These are phyloP conservation scores for Drosophila greeni DNA, from an alignment of 2,888 invertebrate species.

Conservation along the genomic window DNA sequence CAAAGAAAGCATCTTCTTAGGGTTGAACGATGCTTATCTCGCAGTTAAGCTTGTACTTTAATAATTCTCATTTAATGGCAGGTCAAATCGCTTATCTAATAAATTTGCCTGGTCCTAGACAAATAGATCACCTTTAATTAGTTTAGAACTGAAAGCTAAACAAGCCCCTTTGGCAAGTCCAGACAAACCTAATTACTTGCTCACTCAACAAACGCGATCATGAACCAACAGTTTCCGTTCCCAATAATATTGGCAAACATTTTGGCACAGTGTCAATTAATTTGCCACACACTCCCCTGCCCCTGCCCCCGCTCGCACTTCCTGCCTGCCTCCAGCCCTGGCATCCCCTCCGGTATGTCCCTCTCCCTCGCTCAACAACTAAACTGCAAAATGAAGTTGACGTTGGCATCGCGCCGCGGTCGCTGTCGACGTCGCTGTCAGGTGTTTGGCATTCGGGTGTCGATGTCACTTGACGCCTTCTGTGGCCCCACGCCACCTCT, in stretches of 20 bases:
- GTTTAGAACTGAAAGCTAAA: constrained; percentile 17
- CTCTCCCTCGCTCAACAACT: constrained; percentile 51
- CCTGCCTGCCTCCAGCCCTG: constrained; percentile 6
- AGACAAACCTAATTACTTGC: constrained; percentile 13
- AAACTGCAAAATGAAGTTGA: constrained; percentile 70
- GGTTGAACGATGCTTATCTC: not conserved
- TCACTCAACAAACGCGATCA: constrained; percentile 35
- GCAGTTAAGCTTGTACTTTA: not conserved
- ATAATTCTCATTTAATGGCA: not conserved
- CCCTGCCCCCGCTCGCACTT: constrained; percentile 16
- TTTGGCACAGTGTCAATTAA: constrained; percentile 69
- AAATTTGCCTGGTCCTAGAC: not conserved
- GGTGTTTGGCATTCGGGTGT: constrained; percentile 62
- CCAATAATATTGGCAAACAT: constrained; percentile 65
- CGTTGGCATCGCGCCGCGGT: constrained; percentile 35
- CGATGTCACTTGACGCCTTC: constrained; percentile 56
- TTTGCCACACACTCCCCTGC: constrained; percentile 60
- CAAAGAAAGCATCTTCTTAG: not conserved
- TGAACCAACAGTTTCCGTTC: constrained; percentile 51
- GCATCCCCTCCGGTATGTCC: not conserved
- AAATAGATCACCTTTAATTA: constrained; percentile 30
- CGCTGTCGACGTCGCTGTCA: constrained; percentile 34
- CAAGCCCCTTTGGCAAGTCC: not conserved
- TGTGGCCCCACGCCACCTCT: constrained; percentile 20
- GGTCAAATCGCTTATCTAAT: too few species aligned